Evolutionary conservation across 2,113 vertebrate species (phyloP), one percentile per base, ranked within the genome.

Genomic region (Thamnaconus septentrionalis): DNA sequence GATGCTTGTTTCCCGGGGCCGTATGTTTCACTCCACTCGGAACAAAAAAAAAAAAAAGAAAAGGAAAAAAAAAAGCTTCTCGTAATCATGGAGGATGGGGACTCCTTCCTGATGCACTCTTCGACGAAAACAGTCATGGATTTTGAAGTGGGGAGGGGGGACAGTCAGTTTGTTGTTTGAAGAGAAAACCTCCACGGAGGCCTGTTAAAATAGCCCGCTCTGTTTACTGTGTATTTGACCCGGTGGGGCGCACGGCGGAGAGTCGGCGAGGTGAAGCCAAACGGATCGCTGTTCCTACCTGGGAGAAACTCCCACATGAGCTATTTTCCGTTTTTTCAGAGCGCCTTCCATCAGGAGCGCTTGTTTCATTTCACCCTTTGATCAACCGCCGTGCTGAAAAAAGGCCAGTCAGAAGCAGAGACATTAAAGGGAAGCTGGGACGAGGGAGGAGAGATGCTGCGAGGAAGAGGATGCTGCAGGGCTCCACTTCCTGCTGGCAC

Each of bases 191-290:
- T 80, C 80, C 68, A 41, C 51, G 61, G 81, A 74, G 73, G 78
- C 58, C 59, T 62, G 78, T 77, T 80, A 76, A 80, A 89, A 71
- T 71, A 83, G 62, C 69, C 62, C 4, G 0, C 50, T 71, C 56
- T 81, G 75, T 83, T 82, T 76, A 66, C 77, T 54, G 59, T 73
- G 59, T 57, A 8, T 78, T 77, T 79, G 75, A 81, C 78, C 81
- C 49, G 12, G 66, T 59, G 66, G 77, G 71, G 58, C 70, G 59
- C n/a, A 53, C 48, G 45, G 50, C 45, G 51, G 42, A 73, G 75
- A 75, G 57, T 73, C 41, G 49, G 50, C 0, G 11, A 69, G 67
- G 66, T 53, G 66, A 78, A 81, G 53, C 49, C 59, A 71, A 71
- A 79, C 68, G 7, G 76, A 50, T 77, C 80, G 79, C 75, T 53